Evolutionary conservation across 2,888 invertebrate genomes (phyloP).

Genomic region (Eubasilissa splendida): DNA sequence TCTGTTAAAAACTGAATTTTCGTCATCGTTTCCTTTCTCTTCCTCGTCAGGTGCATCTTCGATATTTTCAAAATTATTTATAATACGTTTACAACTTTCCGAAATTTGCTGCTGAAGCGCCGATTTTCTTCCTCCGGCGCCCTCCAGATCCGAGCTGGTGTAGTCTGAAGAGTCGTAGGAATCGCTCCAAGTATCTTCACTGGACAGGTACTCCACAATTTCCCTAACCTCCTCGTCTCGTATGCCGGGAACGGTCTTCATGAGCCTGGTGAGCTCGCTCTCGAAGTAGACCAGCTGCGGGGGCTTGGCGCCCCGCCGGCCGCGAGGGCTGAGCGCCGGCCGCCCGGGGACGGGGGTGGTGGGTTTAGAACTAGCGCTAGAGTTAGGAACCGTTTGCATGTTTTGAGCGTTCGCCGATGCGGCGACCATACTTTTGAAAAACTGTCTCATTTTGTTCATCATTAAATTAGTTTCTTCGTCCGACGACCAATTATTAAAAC

Average conservation of each 20-base stretch:
- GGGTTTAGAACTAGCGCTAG: conserved; percentile 72
- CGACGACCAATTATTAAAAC: conserved; percentile 95
- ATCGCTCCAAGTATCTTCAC: conserved; percentile 95
- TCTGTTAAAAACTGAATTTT: conserved; percentile 72
- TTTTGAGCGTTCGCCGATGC: conserved; percentile 70
- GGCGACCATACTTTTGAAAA: conserved; percentile 93
- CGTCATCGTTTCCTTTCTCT: conserved; percentile 70
- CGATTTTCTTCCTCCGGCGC: conserved; percentile 76
- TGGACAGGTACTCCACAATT: conserved; percentile 92
- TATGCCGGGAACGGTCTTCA: conserved; percentile 95
- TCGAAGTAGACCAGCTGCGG: conserved; percentile 92
- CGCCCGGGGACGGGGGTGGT: conserved; percentile 64
- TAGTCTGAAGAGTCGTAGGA: conserved; percentile 95
- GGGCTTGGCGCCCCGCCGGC: conserved; percentile 80
- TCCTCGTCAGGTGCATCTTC: conserved; percentile 76
- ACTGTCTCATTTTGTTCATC: conserved; percentile 96
- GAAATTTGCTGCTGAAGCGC: conserved; percentile 89
- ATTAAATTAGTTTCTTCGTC: conserved; percentile 95
- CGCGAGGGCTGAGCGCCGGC: conserved; percentile 73
- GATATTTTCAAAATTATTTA: conserved; percentile 84
- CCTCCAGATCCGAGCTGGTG: conserved; percentile 89
- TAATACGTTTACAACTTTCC: conserved; percentile 90
- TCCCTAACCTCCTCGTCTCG: conserved; percentile 92
- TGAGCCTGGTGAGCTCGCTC: conserved; percentile 88
- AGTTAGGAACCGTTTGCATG: conserved; percentile 63